These are phyloP conservation scores for Cathartes aura DNA, from an alignment of 2,113 vertebrate species.

Conservation along the genomic window DNA sequence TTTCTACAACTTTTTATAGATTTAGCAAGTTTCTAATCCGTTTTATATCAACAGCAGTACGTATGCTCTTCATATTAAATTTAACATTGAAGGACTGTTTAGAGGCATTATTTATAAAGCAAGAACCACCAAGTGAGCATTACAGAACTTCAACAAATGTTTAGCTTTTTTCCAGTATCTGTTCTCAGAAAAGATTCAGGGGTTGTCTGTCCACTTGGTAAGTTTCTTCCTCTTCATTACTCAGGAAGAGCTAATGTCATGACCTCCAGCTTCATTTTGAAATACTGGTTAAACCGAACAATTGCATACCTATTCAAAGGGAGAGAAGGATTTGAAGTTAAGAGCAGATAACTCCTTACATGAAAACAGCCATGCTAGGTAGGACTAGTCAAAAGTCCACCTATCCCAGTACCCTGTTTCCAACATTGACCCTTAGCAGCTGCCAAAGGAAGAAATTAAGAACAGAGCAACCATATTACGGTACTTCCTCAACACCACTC, in stretches of 20 bases:
- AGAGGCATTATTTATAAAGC: conserved; percentile 78
- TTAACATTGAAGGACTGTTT: conserved; percentile 74
- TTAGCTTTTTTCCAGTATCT: conserved; percentile 74
- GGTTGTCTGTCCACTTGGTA: conserved; percentile 51
- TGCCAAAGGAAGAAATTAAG: background rate
- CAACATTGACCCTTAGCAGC: background rate
- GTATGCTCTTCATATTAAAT: conserved; percentile 70
- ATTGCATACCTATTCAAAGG: conserved; percentile 87
- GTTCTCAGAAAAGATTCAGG: conserved; percentile 69
- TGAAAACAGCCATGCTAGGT: background rate
- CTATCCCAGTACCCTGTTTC: background rate
- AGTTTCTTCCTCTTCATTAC: conserved; percentile 72
- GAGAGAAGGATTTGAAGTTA: background rate
- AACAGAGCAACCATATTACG: background rate
- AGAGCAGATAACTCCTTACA: background rate
- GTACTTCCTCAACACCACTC: no score
- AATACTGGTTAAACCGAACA: conserved; percentile 95
- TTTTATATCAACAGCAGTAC: conserved; percentile 71
- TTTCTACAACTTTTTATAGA: conserved; percentile 69
- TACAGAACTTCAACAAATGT: conserved; percentile 74
- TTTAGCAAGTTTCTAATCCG: conserved; percentile 70
- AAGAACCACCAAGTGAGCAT: conserved; percentile 76
- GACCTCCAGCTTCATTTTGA: conserved; percentile 95
- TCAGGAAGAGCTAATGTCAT: conserved; percentile 86
- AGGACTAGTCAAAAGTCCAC: background rate